A percentile compares a stretch with the other conserved stretches of the same genome.
These are phyloP conservation scores for Gila orcuttii DNA, from an alignment of 2,113 vertebrate species.

Conservation along the genomic window DNA sequence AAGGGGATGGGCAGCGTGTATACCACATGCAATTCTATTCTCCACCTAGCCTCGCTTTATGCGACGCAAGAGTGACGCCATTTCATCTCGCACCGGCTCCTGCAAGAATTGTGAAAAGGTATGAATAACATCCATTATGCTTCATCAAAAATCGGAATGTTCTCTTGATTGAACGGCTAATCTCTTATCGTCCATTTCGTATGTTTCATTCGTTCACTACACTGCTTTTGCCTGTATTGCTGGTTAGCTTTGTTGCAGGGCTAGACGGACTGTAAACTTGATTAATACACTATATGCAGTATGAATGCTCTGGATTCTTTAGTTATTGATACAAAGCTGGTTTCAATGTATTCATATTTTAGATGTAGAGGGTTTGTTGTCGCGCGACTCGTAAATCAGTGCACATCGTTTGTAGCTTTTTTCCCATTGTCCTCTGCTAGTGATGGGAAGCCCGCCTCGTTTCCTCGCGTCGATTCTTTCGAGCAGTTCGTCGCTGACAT, in stretches of 20 bases:
- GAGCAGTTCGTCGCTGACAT: too few species aligned
- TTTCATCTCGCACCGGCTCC: slow-evolving; percentile 23
- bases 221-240: neutral
- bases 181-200: too few species aligned
- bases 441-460: slow-evolving; percentile 26
- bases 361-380: neutral
- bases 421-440: neutral
- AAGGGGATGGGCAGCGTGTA: neutral
- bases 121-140: neutral
- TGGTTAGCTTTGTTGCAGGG: slow-evolving; percentile 6
- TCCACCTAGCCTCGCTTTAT: neutral
- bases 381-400: neutral
- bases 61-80: slow-evolving; percentile 33
- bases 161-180: neutral
- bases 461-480: neutral
- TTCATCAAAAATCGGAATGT: neutral
- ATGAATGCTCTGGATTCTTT: neutral
- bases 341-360: neutral
- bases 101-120: slow-evolving; percentile 26
- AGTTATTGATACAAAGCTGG: too few species aligned
- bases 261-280: neutral
- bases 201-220: neutral
- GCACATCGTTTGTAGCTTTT: neutral
- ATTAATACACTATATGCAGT: too few species aligned
- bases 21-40: neutral